Conservation (phyloP, 35 echinoderm and acorn worm species). For the Hemicentrotus pulcherrimus region DNA sequence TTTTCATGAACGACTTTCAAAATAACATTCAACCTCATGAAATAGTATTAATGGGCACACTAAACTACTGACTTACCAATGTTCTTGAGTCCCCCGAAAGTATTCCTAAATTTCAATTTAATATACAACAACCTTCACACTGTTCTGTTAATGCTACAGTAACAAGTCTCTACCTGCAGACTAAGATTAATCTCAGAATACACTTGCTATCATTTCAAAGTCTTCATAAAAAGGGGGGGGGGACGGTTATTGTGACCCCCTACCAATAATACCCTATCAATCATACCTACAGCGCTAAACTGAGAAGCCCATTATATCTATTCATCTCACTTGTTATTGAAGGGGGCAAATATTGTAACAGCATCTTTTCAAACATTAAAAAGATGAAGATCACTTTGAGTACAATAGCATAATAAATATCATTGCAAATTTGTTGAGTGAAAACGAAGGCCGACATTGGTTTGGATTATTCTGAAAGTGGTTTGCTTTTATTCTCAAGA, state of each 20-base stretch:
- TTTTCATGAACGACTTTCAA: too few species aligned
- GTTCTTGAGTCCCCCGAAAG: not conserved
- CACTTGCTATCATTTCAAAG: not conserved
- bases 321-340: not conserved
- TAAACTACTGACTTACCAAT: too few species aligned
- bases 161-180: not conserved
- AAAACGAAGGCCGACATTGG: not conserved
- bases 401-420: not conserved
- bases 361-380: not conserved
- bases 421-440: not conserved
- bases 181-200: not conserved
- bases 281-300: not conserved
- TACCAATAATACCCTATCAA: slow-evolving; percentile 1
- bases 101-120: not conserved
- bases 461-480: not conserved
- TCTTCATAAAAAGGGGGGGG: not conserved
- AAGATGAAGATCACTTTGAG: not conserved
- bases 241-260: not conserved
- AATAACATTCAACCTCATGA: too few species aligned
- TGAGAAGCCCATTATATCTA: not conserved
- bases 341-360: slow-evolving; percentile 11
- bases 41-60: too few species aligned
- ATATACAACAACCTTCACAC: not conserved
- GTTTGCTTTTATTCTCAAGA: not conserved
- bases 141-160: not conserved